Percentiles rank a stretch among this genome's conserved stretches.
Conservation (phyloP, 30 jellyfish, hydroid and myxozoan species). For the Aurelia coerulea region DNA sequence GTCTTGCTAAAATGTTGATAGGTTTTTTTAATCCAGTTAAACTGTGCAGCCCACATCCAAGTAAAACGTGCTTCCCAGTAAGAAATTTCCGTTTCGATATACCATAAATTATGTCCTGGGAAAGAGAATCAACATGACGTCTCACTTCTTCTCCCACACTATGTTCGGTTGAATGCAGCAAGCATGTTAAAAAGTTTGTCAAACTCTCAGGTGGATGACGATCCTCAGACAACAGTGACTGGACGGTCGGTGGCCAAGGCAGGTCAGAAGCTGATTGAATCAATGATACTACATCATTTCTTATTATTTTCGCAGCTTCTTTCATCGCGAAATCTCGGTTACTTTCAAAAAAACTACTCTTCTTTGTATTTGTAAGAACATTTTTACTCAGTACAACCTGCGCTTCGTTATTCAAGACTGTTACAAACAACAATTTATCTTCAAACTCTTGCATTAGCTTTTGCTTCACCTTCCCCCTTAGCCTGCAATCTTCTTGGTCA, state of each 20-base stretch:
- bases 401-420: slow-evolving; percentile 23
- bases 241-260: slow-evolving; percentile 53
- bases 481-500: slow-evolving; percentile 12
- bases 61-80: slow-evolving; percentile 32
- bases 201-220: slow-evolving; percentile 45
- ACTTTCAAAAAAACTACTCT: slow-evolving; percentile 9
- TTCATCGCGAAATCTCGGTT: neutral
- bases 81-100: slow-evolving; percentile 11
- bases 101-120: slow-evolving; percentile 11
- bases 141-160: slow-evolving; percentile 35
- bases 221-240: slow-evolving; percentile 11
- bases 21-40: slow-evolving; percentile 10
- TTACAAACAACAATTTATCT: slow-evolving; percentile 29
- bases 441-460: slow-evolving; percentile 14
- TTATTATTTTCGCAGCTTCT: slow-evolving; percentile 12
- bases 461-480: slow-evolving; percentile 49
- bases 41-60: slow-evolving; percentile 47
- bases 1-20: neutral
- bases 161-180: slow-evolving; percentile 30
- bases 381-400: slow-evolving; percentile 18
- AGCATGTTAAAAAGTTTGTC: slow-evolving; percentile 10
- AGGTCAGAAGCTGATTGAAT: slow-evolving; percentile 6
- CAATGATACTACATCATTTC: slow-evolving; percentile 15
- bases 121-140: slow-evolving; percentile 33
- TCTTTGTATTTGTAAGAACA: slow-evolving; percentile 15